These are phyloP conservation scores for Protophormia terraenovae DNA, from an alignment of 2,888 invertebrate species.

Conservation along the genomic window DNA sequence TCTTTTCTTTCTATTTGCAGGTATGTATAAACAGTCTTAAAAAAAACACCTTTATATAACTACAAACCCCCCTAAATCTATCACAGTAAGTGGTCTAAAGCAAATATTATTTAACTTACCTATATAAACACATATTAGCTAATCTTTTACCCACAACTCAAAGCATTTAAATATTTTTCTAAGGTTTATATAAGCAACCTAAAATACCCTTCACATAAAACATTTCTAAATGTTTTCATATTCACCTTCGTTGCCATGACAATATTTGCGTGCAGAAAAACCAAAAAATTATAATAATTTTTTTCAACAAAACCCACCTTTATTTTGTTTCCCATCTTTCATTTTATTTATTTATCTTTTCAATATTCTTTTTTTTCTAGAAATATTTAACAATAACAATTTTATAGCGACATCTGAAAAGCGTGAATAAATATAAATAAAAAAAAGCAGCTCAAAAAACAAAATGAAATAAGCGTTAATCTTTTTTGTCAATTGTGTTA, in stretches of 20 bases:
- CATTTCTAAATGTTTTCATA: neutral
- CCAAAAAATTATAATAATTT: conserved; percentile 18
- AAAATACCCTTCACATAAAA: neutral
- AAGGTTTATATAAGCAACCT: too few species aligned
- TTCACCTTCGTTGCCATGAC: conserved; percentile 50
- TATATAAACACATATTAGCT: neutral
- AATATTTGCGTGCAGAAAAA: conserved; percentile 20
- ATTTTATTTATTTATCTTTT: conserved; percentile 33
- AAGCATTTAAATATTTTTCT: too few species aligned
- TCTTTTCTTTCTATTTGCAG: neutral
- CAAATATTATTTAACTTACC: neutral
- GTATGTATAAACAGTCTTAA: neutral
- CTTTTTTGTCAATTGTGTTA: conserved; percentile 41
- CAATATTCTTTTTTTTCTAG: conserved; percentile 13
- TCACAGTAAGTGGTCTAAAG: conserved; percentile 9
- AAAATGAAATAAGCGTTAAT: conserved; percentile 28
- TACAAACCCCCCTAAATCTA: neutral
- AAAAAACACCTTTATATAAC: neutral
- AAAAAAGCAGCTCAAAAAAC: neutral
- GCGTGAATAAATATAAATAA: neutral
- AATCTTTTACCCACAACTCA: conserved; percentile 7
- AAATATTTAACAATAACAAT: neutral
- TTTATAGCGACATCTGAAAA: too few species aligned
- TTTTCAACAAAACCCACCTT: conserved; percentile 38
- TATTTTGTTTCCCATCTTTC: neutral